These are phyloP conservation scores for Neoarius graeffei DNA, from an alignment of 2,113 vertebrate genomes.

Conservation along the genomic window DNA sequence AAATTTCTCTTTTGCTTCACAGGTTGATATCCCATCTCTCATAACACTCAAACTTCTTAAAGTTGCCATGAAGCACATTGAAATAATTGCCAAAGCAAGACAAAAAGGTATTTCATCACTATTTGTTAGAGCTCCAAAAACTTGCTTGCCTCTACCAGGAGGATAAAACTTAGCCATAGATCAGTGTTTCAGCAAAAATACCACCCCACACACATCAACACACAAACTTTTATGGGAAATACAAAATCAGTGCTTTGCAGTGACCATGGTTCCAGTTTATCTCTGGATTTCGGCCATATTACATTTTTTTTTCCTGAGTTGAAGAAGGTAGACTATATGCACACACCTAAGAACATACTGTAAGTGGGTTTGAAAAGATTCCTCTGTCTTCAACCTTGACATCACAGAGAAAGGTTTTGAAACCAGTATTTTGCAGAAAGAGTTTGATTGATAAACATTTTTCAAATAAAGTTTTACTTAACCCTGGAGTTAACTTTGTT, in stretches of 20 bases:
- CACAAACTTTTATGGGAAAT: background rate
- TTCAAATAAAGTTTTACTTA: background rate
- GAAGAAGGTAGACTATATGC: background rate
- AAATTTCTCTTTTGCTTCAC: slow-evolving; percentile 10
- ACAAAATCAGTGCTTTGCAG: background rate
- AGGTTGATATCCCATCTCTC: slow-evolving; percentile 92
- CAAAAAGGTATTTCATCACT: slow-evolving; percentile 81
- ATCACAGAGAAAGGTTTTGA: background rate
- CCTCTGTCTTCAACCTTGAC: background rate
- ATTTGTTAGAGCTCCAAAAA: background rate
- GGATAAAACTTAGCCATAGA: background rate
- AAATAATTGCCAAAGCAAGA: slow-evolving; percentile 92
- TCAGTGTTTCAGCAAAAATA: background rate
- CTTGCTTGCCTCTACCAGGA: background rate
- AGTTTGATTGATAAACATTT: too few relatives aligned
- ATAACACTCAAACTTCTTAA: slow-evolving; percentile 92
- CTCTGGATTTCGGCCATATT: background rate
- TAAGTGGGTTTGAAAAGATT: background rate
- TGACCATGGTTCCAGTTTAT: background rate
- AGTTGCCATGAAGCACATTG: slow-evolving; percentile 95
- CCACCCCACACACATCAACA: background rate
- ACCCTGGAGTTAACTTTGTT: background rate
- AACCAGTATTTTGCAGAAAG: background rate
- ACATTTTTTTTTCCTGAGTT: background rate
- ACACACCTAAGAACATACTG: background rate